Conservation (phyloP, 2,113 vertebrate genomes). For the Psammodynastes pulverulentus region DNA sequence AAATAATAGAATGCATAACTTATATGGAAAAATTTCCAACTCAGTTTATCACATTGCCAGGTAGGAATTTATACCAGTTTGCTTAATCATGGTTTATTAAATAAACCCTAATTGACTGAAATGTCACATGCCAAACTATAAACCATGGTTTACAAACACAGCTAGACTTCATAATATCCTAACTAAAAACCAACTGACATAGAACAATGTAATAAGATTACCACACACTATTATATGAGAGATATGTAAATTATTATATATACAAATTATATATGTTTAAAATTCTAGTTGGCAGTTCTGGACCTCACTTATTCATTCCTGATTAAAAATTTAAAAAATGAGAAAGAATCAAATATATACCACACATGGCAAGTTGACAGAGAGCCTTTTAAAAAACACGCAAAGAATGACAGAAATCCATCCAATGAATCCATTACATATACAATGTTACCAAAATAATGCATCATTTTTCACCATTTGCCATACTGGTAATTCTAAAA, state of each 20-base stretch:
- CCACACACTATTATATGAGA: background rate
- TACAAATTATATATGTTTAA: no score
- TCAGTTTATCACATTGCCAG: background rate
- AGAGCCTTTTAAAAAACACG: no score
- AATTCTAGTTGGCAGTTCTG: no score
- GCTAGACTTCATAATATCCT: background rate
- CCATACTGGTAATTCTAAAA: background rate
- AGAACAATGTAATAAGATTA: background rate
- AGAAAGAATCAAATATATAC: no score
- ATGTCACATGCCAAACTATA: background rate
- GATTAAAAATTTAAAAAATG: no score
- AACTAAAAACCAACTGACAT: background rate
- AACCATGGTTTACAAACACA: background rate
- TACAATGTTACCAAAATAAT: no score
- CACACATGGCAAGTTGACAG: no score
- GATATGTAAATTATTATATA: no score
- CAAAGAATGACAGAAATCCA: background rate
- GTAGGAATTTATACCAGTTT: background rate
- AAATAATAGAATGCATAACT: background rate
- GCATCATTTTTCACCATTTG: background rate
- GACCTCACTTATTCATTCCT: no score
- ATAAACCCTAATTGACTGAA: background rate
- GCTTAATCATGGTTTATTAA: background rate
- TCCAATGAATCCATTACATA: no score
- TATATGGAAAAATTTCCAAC: background rate